Conservation (phyloP, 2,888 invertebrate genomes). For the Arenicola marina region DNA sequence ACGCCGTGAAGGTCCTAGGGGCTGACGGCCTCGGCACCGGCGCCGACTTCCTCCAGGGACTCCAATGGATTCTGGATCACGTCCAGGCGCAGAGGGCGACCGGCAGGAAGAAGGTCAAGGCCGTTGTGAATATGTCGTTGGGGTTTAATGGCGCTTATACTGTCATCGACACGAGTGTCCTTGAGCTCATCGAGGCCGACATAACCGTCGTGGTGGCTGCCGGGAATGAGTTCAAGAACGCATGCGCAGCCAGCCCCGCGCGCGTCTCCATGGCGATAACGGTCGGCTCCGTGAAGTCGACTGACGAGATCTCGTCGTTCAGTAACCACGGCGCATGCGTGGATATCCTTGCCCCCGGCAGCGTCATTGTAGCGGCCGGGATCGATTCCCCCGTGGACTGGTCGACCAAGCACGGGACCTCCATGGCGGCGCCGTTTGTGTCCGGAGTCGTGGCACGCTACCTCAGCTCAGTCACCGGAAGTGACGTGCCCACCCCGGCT, state of each 20-base stretch:
- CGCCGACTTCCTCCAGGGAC: not conserved
- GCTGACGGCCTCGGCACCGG: not conserved
- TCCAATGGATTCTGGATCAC: too few relatives aligned
- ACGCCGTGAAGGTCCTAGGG: not conserved
- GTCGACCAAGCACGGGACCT: conserved; percentile 13
- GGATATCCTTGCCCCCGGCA: conserved; percentile 25
- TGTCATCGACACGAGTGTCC: not conserved
- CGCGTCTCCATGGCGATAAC: conserved; percentile 7
- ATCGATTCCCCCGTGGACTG: not conserved
- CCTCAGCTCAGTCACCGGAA: not conserved
- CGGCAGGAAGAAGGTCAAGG: not conserved
- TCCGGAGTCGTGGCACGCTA: conserved; percentile 16
- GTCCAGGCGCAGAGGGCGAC: not conserved
- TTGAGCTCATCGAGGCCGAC: not conserved
- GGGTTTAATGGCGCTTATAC: not conserved
- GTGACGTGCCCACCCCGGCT: not conserved
- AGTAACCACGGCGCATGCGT: conserved; percentile 25
- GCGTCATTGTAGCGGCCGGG: conserved; percentile 10
- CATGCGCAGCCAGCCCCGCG: conserved; percentile 5
- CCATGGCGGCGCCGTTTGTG: conserved; percentile 26
- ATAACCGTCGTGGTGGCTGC: conserved; percentile 9
- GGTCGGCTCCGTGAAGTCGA: conserved; percentile 9
- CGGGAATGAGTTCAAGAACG: conserved; percentile 6
- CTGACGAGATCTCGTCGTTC: conserved; percentile 9
- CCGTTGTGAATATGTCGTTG: not conserved